Conservation (phyloP, 2,888 invertebrate species). For the Limnephilus lunatus region DNA sequence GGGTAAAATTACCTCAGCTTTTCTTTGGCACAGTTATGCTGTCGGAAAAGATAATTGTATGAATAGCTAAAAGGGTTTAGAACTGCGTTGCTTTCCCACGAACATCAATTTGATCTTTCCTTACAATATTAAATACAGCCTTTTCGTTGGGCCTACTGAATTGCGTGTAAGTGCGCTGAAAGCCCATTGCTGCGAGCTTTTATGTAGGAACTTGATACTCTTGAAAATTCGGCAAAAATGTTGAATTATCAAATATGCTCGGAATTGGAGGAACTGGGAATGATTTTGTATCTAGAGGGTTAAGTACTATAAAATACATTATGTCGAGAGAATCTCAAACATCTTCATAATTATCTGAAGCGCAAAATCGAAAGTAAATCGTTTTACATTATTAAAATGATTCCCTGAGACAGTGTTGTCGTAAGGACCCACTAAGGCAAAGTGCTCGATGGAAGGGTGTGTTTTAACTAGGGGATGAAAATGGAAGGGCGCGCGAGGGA, state of each 20-base stretch:
- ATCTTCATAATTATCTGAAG: conserved; percentile 3
- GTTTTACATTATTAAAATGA: conserved; percentile 25
- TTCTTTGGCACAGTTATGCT: neutral
- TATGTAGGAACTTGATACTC: neutral
- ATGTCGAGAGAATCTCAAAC: neutral
- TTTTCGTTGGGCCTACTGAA: neutral
- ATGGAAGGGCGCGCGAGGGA: conserved; percentile 43
- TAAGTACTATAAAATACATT: neutral
- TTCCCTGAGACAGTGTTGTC: neutral
- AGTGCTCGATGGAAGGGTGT: conserved; percentile 26
- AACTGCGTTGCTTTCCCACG: neutral
- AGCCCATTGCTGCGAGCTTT: neutral
- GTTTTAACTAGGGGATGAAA: conserved; percentile 47
- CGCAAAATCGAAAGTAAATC: conserved; percentile 1
- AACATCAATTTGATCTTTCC: neutral
- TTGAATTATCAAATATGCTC: neutral
- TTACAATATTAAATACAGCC: neutral
- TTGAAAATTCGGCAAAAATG: neutral
- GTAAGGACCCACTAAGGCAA: conserved; percentile 13
- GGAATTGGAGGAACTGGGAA: neutral
- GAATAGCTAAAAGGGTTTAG: conserved; percentile 9
- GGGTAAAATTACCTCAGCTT: neutral
- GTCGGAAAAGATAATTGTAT: neutral
- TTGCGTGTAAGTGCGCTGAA: neutral
- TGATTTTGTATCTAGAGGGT: neutral